Evolutionary conservation across 2,113 vertebrate species (phyloP).

Genomic region (Podilymbus podiceps): DNA sequence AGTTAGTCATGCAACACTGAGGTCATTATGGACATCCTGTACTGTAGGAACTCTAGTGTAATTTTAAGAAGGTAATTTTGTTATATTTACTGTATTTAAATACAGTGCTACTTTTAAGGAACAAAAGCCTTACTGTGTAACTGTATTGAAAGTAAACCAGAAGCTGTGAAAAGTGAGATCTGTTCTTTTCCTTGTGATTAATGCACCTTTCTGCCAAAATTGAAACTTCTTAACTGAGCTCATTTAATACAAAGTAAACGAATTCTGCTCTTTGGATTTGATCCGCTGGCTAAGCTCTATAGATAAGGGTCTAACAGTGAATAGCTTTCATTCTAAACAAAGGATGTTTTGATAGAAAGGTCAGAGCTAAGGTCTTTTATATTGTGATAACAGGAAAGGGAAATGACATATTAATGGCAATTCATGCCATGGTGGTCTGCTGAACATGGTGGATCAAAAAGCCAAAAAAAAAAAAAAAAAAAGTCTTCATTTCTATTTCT

Average conservation of each 20-base stretch:
- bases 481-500: not conserved
- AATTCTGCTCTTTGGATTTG: conserved; percentile 83
- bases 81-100: conserved; percentile 89
- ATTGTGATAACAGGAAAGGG: conserved; percentile 86
- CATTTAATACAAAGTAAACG: conserved; percentile 87
- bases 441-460: conserved; percentile 57
- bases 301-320: conserved; percentile 81
- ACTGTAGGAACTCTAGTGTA: conserved; percentile 79
- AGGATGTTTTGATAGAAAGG: conserved; percentile 89
- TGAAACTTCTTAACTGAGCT: conserved; percentile 82
- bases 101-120: conserved; percentile 79
- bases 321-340: conserved; percentile 84
- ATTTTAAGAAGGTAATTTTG: conserved; percentile 82
- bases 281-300: conserved; percentile 79
- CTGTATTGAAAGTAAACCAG: conserved; percentile 81
- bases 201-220: conserved; percentile 86
- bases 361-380: conserved; percentile 79
- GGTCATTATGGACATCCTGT: conserved; percentile 79
- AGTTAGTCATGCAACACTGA: conserved; percentile 83
- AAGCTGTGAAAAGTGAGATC: conserved; percentile 85
- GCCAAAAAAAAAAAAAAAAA: not conserved
- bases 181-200: conserved; percentile 84
- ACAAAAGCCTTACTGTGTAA: conserved; percentile 84
- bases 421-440: conserved; percentile 77
- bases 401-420: conserved; percentile 85